These are phyloP conservation scores for Scrobipalpa atriplicella DNA, from an alignment of 2,888 invertebrate species.

Conservation along the genomic window DNA sequence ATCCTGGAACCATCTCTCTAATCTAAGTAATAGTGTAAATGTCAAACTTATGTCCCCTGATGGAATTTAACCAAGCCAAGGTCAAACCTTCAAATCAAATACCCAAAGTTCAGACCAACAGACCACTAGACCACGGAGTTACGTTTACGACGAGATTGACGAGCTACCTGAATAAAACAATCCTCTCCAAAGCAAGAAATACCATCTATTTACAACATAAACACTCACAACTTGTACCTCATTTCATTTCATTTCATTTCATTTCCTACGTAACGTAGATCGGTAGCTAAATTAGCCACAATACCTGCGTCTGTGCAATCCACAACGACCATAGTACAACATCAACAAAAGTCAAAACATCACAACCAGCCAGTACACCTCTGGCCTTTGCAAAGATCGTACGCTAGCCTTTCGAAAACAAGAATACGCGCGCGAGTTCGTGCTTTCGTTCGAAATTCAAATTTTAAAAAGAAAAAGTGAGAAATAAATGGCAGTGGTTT, in stretches of 20 bases:
- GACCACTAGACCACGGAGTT: too few relatives aligned
- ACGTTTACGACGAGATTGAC: not conserved
- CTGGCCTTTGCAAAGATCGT: slow-evolving; percentile 1
- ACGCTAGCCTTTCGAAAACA: slow-evolving; percentile 1
- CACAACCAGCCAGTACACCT: not conserved
- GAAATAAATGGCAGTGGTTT: not conserved
- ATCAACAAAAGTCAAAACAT: not conserved
- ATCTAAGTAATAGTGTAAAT: too few relatives aligned
- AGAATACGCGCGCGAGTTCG: slow-evolving; percentile 8
- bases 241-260: too few relatives aligned
- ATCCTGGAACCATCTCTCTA: too few relatives aligned
- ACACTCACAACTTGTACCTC: not conserved
- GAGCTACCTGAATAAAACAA: not conserved
- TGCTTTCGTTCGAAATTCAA: not conserved
- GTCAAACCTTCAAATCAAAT: too few relatives aligned
- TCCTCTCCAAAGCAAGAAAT: not conserved
- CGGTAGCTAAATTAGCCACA: slow-evolving; percentile 1
- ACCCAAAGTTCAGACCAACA: too few relatives aligned
- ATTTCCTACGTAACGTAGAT: too few relatives aligned
- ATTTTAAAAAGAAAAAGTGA: slow-evolving; percentile 14
- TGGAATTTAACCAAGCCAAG: too few relatives aligned
- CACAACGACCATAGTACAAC: not conserved
- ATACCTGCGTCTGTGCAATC: slow-evolving; percentile 13
- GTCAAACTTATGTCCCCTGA: too few relatives aligned
- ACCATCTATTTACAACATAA: not conserved